phyloP scores from a whole-genome alignment of 2,113 vertebrate genomes.

The Calyptomena viridis region DNA sequence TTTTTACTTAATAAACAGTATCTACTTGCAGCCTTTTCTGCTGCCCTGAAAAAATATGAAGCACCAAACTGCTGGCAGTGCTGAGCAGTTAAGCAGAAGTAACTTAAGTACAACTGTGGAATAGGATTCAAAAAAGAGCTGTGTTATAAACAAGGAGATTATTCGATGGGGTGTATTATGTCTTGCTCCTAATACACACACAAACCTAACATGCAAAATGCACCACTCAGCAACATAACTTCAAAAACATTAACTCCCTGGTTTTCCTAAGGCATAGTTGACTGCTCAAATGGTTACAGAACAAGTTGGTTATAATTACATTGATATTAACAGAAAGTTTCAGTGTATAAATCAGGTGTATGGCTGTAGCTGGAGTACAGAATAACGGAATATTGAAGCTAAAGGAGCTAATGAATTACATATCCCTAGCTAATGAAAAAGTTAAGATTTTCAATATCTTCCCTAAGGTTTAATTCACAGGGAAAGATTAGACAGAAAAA shows the following conservation, averaged over 20 bases:
- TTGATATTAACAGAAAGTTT: background rate
- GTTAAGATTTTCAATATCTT: background rate
- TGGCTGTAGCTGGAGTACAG: background rate
- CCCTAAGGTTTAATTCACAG: background rate
- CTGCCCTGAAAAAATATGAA: background rate
- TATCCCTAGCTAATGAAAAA: background rate
- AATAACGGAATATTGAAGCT: background rate
- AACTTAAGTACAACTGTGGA: background rate
- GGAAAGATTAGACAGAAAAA: background rate
- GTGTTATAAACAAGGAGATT: background rate
- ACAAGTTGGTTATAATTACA: background rate
- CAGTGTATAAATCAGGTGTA: background rate
- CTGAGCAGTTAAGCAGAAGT: background rate
- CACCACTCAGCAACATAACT: background rate
- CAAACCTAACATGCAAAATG: background rate
- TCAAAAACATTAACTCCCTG: background rate
- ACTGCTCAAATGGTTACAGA: background rate
- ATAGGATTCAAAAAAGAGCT: background rate
- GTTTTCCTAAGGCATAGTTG: background rate
- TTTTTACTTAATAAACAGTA: background rate
- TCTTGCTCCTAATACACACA: background rate
- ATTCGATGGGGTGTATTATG: background rate
- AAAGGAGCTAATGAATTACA: background rate
- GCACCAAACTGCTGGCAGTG: background rate
- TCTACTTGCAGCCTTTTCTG: background rate